These are phyloP conservation scores for Zaprionus obscuricornis DNA, from an alignment of 2,888 invertebrate species.

Conservation along the genomic window DNA sequence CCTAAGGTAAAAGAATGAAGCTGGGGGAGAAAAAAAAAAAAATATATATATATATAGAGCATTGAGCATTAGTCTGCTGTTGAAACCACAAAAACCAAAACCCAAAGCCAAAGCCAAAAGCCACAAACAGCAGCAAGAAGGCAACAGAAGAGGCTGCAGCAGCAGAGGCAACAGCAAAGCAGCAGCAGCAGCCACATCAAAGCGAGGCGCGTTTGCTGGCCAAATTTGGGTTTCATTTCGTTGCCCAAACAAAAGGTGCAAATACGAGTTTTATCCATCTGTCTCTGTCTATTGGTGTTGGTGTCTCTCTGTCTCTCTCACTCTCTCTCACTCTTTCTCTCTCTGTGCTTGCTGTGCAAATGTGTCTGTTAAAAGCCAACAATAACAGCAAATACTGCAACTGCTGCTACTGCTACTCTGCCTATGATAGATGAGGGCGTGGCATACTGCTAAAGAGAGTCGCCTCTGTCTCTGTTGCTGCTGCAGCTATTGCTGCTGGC, in stretches of 20 bases:
- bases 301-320: conserved; percentile 2
- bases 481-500: too few relatives aligned
- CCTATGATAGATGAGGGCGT: conserved; percentile 38
- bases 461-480: too few relatives aligned
- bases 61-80: conserved; percentile 17
- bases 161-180: conserved; percentile 25
- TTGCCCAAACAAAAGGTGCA: conserved; percentile 43
- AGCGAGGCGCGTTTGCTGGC: conserved; percentile 19
- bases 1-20: too few relatives aligned
- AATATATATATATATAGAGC: too few relatives aligned
- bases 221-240: conserved; percentile 36
- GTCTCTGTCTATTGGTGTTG: neutral
- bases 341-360: too few relatives aligned
- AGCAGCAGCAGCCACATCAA: conserved; percentile 59
- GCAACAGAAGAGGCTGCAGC: neutral
- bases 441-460: neutral
- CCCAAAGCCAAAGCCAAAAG: too few relatives aligned
- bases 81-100: conserved; percentile 36
- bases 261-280: conserved; percentile 14
- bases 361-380: conserved; percentile 42
- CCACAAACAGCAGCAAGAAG: conserved; percentile 11
- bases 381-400: conserved; percentile 5
- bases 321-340: too few relatives aligned
- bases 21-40: too few relatives aligned
- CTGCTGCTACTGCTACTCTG: conserved; percentile 5